Conservation (phyloP, 30 jellyfish, hydroid and myxozoan genomes). For the Rhopilema esculentum region DNA sequence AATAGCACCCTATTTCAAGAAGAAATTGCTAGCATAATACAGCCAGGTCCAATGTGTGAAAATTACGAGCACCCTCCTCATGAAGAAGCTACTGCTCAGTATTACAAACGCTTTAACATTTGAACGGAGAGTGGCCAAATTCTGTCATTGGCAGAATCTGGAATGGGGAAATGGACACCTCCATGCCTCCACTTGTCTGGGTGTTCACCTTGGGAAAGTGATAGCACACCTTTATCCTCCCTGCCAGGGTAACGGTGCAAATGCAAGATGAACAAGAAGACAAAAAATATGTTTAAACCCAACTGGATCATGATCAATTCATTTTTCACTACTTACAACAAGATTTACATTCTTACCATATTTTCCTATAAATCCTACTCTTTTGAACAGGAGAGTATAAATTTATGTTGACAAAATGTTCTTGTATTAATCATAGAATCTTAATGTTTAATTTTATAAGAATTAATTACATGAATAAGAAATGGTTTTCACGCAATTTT, state of each 20-base stretch:
- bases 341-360: not conserved
- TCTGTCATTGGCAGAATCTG: not conserved
- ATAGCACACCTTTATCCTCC: not conserved
- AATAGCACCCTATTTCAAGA: not conserved
- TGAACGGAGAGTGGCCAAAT: not conserved
- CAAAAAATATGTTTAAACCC: not conserved
- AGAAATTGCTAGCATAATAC: not conserved
- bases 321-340: not conserved
- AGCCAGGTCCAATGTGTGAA: conserved; percentile 19
- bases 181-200: conserved; percentile 1
- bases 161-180: not conserved
- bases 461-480: not conserved
- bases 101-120: not conserved
- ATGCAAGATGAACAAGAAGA: not conserved
- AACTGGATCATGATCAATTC: not conserved
- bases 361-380: not conserved
- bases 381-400: not conserved
- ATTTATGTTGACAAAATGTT: not conserved
- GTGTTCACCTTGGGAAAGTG: not conserved
- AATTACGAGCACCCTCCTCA: conserved; percentile 1
- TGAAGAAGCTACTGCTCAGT: conserved; percentile 20
- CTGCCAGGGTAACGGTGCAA: not conserved
- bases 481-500: not conserved
- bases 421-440: not conserved
- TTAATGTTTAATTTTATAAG: not conserved